phyloP scores from a whole-genome alignment of 2,888 invertebrate species.

The Philonicus albiceps region DNA sequence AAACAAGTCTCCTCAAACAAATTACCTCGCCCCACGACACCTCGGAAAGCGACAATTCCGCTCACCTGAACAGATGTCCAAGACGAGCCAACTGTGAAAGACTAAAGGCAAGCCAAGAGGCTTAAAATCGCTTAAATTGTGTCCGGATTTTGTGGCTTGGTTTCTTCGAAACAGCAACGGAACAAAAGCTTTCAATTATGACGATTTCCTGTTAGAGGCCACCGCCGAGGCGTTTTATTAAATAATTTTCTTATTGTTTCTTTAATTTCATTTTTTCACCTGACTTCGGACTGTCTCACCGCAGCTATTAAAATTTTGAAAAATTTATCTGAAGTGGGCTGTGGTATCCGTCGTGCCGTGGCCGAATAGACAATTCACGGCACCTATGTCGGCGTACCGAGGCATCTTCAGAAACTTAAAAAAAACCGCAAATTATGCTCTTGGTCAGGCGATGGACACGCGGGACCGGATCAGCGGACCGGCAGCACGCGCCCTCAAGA shows the following conservation, averaged over 20 bases:
- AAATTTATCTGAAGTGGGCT: not conserved
- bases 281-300: not conserved
- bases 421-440: slow-evolving; percentile 31
- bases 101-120: too few relatives aligned
- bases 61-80: slow-evolving; percentile 13
- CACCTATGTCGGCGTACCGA: not conserved
- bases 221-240: not conserved
- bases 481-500: slow-evolving; percentile 50
- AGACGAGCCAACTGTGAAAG: too few relatives aligned
- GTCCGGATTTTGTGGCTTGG: not conserved
- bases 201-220: not conserved
- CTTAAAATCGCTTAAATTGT: not conserved
- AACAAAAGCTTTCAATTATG: slow-evolving; percentile 31
- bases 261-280: not conserved
- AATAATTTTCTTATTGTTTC: not conserved
- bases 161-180: not conserved
- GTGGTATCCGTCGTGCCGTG: not conserved
- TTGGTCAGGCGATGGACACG: not conserved
- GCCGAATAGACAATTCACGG: not conserved
- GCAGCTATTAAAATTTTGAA: not conserved
- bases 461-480: not conserved
- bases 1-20: not conserved
- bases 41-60: not conserved
- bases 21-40: not conserved
- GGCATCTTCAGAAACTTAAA: not conserved